These are phyloP conservation scores for Hetaerina titia DNA, from an alignment of 2,888 invertebrate species.

Conservation along the genomic window DNA sequence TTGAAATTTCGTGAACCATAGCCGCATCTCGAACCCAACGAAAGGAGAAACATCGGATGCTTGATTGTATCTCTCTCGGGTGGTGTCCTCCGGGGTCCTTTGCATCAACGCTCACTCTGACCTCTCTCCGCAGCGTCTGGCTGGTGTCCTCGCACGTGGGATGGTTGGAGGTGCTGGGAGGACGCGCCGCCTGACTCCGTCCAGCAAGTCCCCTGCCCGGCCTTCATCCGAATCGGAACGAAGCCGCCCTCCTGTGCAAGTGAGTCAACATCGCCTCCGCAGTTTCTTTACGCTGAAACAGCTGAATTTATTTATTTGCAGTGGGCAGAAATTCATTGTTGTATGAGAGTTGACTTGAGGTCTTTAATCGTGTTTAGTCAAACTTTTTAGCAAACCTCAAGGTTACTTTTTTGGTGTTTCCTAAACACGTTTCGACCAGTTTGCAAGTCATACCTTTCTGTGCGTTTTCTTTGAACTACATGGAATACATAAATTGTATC, in stretches of 20 bases:
- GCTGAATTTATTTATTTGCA: too few species aligned
- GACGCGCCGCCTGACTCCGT: constrained; percentile 72
- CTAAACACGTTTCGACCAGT: too few species aligned
- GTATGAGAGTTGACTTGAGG: too few species aligned
- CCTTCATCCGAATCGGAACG: constrained; percentile 72
- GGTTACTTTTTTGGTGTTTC: too few species aligned
- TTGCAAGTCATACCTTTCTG: too few species aligned
- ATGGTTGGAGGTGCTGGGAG: constrained; percentile 76
- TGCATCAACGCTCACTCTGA: neutral
- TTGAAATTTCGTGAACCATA: neutral
- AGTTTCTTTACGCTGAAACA: too few species aligned
- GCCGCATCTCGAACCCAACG: neutral
- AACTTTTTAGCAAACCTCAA: too few species aligned
- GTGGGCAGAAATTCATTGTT: too few species aligned
- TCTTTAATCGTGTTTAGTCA: too few species aligned
- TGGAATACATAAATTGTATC: too few species aligned
- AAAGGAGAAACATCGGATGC: neutral
- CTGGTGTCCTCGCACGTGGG: constrained; percentile 75
- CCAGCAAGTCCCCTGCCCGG: constrained; percentile 73
- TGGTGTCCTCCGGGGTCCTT: neutral
- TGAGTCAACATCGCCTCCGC: constrained; percentile 45
- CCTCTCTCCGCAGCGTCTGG: constrained; percentile 51
- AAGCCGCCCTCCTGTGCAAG: constrained; percentile 68
- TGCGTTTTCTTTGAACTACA: too few species aligned
- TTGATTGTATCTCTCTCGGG: too few species aligned